Evolutionary conservation across 2,113 vertebrate genomes (phyloP), one percentile per base, ranked within the genome.

Genomic region (Otocyon megalotis): DNA sequence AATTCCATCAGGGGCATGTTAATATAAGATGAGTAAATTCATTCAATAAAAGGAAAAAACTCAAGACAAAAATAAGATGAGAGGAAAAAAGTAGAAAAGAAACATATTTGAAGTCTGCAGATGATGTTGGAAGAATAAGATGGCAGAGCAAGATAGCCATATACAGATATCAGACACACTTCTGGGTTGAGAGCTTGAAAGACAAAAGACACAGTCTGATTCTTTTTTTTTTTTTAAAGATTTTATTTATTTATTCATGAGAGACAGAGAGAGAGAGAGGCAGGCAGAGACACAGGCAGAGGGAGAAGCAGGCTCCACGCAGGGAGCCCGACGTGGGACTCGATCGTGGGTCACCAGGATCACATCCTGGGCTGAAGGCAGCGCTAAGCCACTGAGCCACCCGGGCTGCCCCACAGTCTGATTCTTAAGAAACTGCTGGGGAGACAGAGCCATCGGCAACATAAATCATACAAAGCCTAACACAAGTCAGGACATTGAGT

Each of bases 21-120:
- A 56, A 71, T 67, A 32, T 87, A 76, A 93, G 82, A 32, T 28
- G 48, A 81, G 48, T 63, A 71, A 86, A 86, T 77, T 60, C 9
- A 63, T 86, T 96, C 30, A 94, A 32, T 67, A 11, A 37, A 74
- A 65, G 53, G 62, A 74, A 67, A 82, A 82, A 62, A 43, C 24
- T 88, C 32, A 84, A 58, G 32, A 53, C 5, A n/a, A 93, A 50
- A 83, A 58, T 65, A 93, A 93, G 37, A 43, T 62, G 43, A 71
- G 53, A 85, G 32, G 84, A 60, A 22, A 71, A 88, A 88, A 65
- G 71, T 72, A 35, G 56, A 94, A 65, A 93, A 72, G 62, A 82
- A 74, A 76, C 63, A 30, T 50, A 77, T n/a, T 56, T 50, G 67
- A 96, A 53, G 20, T 71, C 69, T 77, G 91, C 50, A 94, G 89